A percentile compares a stretch with the other conserved stretches of the same genome.
Evolutionary conservation across 2,888 invertebrate species (phyloP).

Genomic region (Andrena bucephala): DNA sequence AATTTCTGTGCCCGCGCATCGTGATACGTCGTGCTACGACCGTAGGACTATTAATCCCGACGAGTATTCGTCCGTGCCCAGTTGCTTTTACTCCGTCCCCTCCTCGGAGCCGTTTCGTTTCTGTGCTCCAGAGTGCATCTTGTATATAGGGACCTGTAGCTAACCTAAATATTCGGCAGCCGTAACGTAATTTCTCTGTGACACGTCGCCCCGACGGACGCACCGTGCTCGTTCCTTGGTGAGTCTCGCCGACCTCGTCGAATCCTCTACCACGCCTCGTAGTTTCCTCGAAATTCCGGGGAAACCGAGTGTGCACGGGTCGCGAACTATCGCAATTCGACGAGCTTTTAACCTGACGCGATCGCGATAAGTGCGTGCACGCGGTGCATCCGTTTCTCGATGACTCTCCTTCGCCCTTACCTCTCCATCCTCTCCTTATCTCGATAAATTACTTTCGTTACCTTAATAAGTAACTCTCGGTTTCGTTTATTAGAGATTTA

Average conservation of each 20-base stretch:
- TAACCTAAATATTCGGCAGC: slow-evolving; percentile 74
- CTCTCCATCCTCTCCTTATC: neutral
- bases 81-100: slow-evolving; percentile 29
- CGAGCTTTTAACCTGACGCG: slow-evolving; percentile 38
- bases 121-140: slow-evolving; percentile 58
- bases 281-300: neutral
- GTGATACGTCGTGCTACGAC: slow-evolving; percentile 69
- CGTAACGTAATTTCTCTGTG: slow-evolving; percentile 72
- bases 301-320: neutral
- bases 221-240: slow-evolving; percentile 48
- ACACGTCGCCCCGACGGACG: slow-evolving; percentile 71
- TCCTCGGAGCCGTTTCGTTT: slow-evolving; percentile 24
- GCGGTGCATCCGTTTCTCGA: slow-evolving; percentile 36
- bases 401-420: neutral
- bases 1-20: slow-evolving; percentile 73
- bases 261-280: neutral
- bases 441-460: neutral
- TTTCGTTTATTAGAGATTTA: neutral
- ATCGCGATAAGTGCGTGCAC: slow-evolving; percentile 36
- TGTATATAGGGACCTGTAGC: slow-evolving; percentile 49
- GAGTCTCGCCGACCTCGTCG: slow-evolving; percentile 28
- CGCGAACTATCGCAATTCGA: neutral
- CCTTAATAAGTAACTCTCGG: neutral
- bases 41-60: slow-evolving; percentile 26
- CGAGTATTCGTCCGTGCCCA: slow-evolving; percentile 37